phyloP scores from a whole-genome alignment of 2,888 invertebrate species.

The Zhuqinia jingwanae region DNA sequence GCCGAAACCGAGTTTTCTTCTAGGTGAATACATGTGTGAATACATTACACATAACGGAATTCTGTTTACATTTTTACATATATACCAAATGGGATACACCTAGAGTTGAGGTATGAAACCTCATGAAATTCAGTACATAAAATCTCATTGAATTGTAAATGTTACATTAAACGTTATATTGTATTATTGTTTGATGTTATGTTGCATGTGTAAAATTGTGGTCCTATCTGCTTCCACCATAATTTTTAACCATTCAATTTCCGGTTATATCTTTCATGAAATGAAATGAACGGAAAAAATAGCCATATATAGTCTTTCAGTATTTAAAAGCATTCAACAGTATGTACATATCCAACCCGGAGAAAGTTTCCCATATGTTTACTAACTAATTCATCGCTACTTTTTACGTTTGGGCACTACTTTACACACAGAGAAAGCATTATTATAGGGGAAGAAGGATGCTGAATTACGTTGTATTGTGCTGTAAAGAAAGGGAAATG shows the following conservation, averaged over 20 bases:
- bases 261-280: not conserved
- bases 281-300: constrained; percentile 9
- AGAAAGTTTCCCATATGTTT: no score
- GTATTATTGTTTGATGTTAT: not conserved
- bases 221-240: not conserved
- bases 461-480: no score
- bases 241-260: constrained; percentile 29
- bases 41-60: no score
- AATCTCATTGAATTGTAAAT: constrained; percentile 40
- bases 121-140: not conserved
- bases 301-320: not conserved
- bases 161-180: constrained; percentile 18
- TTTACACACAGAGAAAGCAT: no score
- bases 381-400: not conserved
- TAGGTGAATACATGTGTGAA: no score
- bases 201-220: not conserved
- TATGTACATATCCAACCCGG: no score
- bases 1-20: no score
- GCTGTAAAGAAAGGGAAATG: no score
- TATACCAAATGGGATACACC: no score
- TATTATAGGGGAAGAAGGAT: no score
- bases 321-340: not conserved
- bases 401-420: not conserved
- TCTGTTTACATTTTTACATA: no score
- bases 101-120: constrained; percentile 10